These are phyloP conservation scores for Apodemia duryi DNA, from an alignment of 2,888 invertebrate species.

Conservation along the genomic window DNA sequence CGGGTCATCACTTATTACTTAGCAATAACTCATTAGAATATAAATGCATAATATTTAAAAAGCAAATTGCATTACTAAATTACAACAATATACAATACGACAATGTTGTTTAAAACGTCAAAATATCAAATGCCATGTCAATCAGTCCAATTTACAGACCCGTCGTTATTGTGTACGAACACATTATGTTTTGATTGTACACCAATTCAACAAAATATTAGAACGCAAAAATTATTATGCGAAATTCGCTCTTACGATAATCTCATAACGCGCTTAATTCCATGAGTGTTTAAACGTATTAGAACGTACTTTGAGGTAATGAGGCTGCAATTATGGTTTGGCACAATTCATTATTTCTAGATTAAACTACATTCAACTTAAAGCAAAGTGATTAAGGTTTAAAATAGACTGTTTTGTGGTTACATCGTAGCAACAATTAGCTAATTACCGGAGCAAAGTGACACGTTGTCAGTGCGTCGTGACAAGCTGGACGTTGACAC, in stretches of 20 bases:
- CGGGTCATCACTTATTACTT: too few species aligned
- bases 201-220: background rate
- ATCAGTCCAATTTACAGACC: slow-evolving; percentile 19
- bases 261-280: slow-evolving; percentile 24
- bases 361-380: slow-evolving; percentile 18
- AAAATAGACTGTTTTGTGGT: slow-evolving; percentile 22
- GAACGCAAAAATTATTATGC: background rate
- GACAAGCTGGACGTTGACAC: slow-evolving; percentile 38
- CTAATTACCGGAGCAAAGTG: slow-evolving; percentile 55
- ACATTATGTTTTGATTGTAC: slow-evolving; percentile 5
- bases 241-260: background rate
- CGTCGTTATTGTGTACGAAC: slow-evolving; percentile 12
- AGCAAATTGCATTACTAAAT: background rate
- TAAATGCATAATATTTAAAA: too few species aligned
- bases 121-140: slow-evolving; percentile 37
- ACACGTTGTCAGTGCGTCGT: slow-evolving; percentile 44
- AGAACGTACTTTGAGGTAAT: slow-evolving; percentile 42
- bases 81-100: slow-evolving; percentile 21
- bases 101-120: slow-evolving; percentile 38
- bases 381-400: background rate
- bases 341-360: slow-evolving; percentile 27
- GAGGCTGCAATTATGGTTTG: slow-evolving; percentile 43
- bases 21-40: too few species aligned
- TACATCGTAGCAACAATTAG: slow-evolving; percentile 50
- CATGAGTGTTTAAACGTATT: slow-evolving; percentile 30